Evolutionary conservation across 2,888 invertebrate species (phyloP).

Genomic region (Bellardia pandia): DNA sequence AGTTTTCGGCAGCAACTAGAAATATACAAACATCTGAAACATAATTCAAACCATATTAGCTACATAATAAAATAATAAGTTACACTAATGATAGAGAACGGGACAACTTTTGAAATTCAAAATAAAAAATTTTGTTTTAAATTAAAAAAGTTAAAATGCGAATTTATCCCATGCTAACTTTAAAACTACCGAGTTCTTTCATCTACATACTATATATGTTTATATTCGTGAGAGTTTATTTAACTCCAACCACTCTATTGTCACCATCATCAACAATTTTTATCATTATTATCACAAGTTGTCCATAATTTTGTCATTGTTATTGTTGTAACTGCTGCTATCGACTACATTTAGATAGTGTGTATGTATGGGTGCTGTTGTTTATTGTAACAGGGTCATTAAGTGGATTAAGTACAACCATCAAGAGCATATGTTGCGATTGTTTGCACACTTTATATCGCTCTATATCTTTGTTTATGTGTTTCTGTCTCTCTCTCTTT

Average conservation of each 20-base stretch:
- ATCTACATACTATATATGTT: too few species aligned
- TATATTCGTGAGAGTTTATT: slow-evolving; percentile 17
- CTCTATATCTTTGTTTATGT: not conserved
- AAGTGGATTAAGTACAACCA: slow-evolving; percentile 69
- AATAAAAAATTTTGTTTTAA: too few species aligned
- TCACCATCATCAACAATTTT: slow-evolving; percentile 63
- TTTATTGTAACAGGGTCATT: slow-evolving; percentile 63
- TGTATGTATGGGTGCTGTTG: slow-evolving; percentile 6
- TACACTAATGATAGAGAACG: too few species aligned
- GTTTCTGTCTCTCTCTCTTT: not conserved
- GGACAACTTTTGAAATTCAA: too few species aligned
- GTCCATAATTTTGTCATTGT: slow-evolving; percentile 30
- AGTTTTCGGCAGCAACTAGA: too few species aligned
- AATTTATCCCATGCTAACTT: too few species aligned
- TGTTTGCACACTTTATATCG: slow-evolving; percentile 48
- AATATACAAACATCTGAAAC: too few species aligned
- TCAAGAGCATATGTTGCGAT: slow-evolving; percentile 69
- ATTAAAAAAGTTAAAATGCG: too few species aligned
- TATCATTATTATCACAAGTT: slow-evolving; percentile 63
- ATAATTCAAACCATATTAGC: too few species aligned
- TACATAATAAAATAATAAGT: too few species aligned
- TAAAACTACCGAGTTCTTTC: not conserved
- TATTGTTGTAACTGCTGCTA: not conserved
- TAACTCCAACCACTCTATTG: slow-evolving; percentile 58
- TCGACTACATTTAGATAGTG: not conserved